phyloP scores from a whole-genome alignment of 1,140 invertebrate species.

The Orussus abietinus region DNA sequence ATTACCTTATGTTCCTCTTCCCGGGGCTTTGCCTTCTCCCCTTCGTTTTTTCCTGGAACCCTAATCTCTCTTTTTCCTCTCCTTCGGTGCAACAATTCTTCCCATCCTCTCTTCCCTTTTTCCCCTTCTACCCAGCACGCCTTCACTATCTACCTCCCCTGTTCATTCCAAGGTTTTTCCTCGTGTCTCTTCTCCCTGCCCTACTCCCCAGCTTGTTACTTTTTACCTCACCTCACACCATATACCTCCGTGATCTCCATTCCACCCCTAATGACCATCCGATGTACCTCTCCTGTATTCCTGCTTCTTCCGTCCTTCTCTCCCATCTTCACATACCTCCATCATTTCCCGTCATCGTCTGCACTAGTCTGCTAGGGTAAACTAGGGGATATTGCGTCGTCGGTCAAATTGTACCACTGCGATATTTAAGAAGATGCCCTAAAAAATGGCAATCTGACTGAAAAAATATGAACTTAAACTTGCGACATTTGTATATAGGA shows the following conservation, averaged over 20 bases:
- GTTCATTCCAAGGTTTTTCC: slow-evolving; percentile 1
- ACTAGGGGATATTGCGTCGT: too few relatives aligned
- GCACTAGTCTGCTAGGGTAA: background rate
- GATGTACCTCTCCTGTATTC: slow-evolving; percentile 7
- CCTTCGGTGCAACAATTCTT: background rate
- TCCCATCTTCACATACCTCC: slow-evolving; percentile 10
- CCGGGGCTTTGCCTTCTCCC: too few relatives aligned
- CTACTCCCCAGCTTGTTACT: slow-evolving; percentile 7
- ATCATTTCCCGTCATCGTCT: slow-evolving; percentile 1
- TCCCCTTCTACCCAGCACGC: background rate
- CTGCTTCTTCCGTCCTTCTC: slow-evolving; percentile 1
- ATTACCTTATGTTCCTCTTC: too few relatives aligned
- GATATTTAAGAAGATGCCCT: too few relatives aligned
- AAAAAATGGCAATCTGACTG: too few relatives aligned
- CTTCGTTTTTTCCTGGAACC: background rate
- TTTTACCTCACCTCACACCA: slow-evolving; percentile 12
- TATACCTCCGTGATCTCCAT: slow-evolving; percentile 6
- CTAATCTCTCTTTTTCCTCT: background rate
- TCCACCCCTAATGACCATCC: slow-evolving; percentile 9
- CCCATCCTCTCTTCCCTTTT: background rate
- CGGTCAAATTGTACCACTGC: too few relatives aligned
- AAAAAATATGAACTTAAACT: too few relatives aligned
- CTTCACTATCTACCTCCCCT: background rate
- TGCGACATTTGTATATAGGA: too few relatives aligned
- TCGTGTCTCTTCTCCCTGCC: background rate